Percentiles rank a stretch among this genome's conserved stretches.
Conservation (phyloP, 92 coral and sea anemone genomes). For the Paragorgia papillata region DNA sequence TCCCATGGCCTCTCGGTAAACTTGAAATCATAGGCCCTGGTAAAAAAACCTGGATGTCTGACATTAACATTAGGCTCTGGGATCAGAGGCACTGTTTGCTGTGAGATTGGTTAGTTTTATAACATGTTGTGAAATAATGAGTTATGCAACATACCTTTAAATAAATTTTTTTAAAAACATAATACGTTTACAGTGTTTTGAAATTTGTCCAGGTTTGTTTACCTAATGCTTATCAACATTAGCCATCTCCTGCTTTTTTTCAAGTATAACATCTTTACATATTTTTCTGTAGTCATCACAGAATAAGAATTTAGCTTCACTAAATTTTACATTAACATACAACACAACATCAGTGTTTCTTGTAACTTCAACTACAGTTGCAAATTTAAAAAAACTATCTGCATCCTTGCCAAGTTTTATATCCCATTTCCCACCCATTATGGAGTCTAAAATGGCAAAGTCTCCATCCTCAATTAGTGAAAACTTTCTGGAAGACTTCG, state of each 20-base stretch:
- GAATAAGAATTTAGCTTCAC: conserved; percentile 41
- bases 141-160: background rate
- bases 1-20: no score
- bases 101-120: no score
- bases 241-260: conserved; percentile 34
- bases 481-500: conserved; percentile 8
- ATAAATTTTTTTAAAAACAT: no score
- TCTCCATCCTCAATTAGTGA: conserved; percentile 40
- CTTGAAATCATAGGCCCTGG: no score
- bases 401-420: conserved; percentile 16
- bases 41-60: no score
- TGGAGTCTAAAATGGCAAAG: conserved; percentile 27
- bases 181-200: background rate
- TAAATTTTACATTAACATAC: conserved; percentile 34
- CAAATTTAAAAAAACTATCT: conserved; percentile 26
- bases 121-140: no score
- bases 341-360: conserved; percentile 21
- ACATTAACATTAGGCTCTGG: no score
- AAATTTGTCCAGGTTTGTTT: background rate
- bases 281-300: conserved; percentile 35
- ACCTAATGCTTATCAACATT: background rate
- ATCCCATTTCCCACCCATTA: conserved; percentile 51
- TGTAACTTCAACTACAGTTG: conserved; percentile 20
- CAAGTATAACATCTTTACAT: conserved; percentile 14
- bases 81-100: no score